Conservation (phyloP, 2,888 invertebrate species). For the Ophraella communa region DNA sequence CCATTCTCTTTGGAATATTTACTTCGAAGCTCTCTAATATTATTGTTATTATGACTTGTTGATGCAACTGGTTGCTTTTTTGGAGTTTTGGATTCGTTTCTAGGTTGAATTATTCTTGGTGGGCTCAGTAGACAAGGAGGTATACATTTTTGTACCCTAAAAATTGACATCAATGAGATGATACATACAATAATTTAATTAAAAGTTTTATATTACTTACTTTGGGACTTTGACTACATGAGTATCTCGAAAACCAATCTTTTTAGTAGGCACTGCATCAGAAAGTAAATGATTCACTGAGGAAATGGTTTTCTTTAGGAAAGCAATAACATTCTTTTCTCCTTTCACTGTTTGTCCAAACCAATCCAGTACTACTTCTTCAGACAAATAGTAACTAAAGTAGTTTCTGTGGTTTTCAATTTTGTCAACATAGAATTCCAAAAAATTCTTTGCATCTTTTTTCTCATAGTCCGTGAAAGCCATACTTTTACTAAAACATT, state of each 20-base stretch:
- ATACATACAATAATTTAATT: neutral
- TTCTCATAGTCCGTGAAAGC: constrained; percentile 44
- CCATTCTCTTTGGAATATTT: constrained; percentile 40
- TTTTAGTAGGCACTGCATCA: constrained; percentile 47
- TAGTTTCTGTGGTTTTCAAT: constrained; percentile 53
- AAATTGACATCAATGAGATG: neutral
- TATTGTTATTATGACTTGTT: constrained; percentile 36
- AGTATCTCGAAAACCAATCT: constrained; percentile 54
- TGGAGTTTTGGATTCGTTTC: constrained; percentile 43
- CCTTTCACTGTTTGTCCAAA: constrained; percentile 69
- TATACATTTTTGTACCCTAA: constrained; percentile 36
- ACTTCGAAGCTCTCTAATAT: constrained; percentile 22
- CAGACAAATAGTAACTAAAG: constrained; percentile 52
- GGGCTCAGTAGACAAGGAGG: constrained; percentile 42
- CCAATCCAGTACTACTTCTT: constrained; percentile 65
- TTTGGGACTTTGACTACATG: constrained; percentile 50
- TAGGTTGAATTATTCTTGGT: constrained; percentile 38
- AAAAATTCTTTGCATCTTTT: constrained; percentile 51
- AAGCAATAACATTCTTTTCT: constrained; percentile 65
- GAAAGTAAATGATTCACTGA: constrained; percentile 51
- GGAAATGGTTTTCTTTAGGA: constrained; percentile 63
- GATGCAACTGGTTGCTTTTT: constrained; percentile 43
- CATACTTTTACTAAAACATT: constrained; percentile 27
- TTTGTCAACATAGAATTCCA: constrained; percentile 55
- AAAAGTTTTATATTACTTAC: constrained; percentile 37